Evolutionary conservation across 1,140 invertebrate species (phyloP).

Genomic region (Philopotamus ludificatus): DNA sequence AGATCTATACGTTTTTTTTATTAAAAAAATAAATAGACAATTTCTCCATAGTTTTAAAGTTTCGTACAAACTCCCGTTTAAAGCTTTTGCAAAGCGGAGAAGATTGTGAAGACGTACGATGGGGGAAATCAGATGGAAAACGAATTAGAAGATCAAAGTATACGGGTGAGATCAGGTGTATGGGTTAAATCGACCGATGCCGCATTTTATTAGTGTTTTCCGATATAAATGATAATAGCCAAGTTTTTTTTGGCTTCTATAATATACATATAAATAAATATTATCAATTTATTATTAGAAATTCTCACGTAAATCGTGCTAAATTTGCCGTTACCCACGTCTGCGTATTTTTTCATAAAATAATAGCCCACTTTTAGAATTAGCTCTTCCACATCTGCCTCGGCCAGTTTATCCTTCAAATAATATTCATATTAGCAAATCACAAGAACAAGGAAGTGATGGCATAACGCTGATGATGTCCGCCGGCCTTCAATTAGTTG

Average conservation of each 20-base stretch:
- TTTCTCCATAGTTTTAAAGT: too few relatives aligned
- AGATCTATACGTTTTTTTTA: too few relatives aligned
- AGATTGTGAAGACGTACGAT: background rate
- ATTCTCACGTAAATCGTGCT: too few relatives aligned
- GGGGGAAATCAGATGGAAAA: too few relatives aligned
- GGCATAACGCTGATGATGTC: background rate
- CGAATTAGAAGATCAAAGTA: too few relatives aligned
- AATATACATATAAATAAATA: too few relatives aligned
- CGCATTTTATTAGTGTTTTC: background rate
- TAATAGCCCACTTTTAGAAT: background rate
- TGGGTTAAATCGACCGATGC: background rate
- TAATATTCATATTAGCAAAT: background rate
- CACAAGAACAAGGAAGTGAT: conserved; percentile 1
- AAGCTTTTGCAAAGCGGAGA: too few relatives aligned
- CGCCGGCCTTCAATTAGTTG: background rate
- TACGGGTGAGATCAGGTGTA: background rate
- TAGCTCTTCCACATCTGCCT: background rate
- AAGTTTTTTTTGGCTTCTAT: too few relatives aligned
- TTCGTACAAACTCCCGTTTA: too few relatives aligned
- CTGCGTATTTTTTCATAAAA: background rate
- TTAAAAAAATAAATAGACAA: background rate
- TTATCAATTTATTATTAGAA: too few relatives aligned
- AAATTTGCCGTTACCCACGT: background rate
- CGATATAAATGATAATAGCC: too few relatives aligned
- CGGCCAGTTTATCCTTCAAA: background rate